Evolutionary conservation across 2,113 vertebrate genomes (phyloP), one percentile per base, ranked within the genome.

Genomic region (Alethe castanea): DNA sequence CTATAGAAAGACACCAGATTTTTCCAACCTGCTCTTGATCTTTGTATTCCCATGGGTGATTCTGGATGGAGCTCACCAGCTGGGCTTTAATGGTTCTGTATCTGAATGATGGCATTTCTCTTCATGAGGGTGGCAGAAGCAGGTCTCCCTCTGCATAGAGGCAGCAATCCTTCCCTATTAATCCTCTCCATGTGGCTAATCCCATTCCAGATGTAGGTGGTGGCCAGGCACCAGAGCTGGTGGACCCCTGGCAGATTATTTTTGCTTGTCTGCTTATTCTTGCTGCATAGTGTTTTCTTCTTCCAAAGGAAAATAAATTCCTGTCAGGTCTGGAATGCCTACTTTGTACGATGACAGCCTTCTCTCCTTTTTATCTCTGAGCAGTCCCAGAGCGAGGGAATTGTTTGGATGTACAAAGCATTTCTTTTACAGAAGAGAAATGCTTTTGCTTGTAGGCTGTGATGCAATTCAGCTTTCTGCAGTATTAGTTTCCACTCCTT

Each of bases 391-490:
- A 94, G 78, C 3, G 1, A 76, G 56, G 82, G 88, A 54, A 91
- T 86, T 94, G 57, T 92, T 92, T 89, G 89, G 87, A 77, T 93
- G 81, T 36, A 96, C 91, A 94, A 97, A 96, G 82, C 77, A 62
- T 91, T 96, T 93, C 93, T 96, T 97, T 73, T 94, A 69, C 44
- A 86, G 95, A 88, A 72, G 38, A 97, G 88, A 89, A 76, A 91
- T 52, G 80, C 77, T 90, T 94, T 90, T 92, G 80, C 95, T 96
- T 48, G 71, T 79, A 91, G 86, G 59, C 94, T 90, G 92, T 91
- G 88, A 95, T 91, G 94, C 94, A 87, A 26, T 94, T 74, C 77
- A 70, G 79, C 91, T 60, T 94, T 95, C 87, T 94, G 90, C 48
- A 73, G 81, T 71, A 97, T 93, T 97, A 77, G 48, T 77, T 96